Conservation (phyloP, 30 jellyfish, hydroid and myxozoan species). For the Sanderia malayensis region DNA sequence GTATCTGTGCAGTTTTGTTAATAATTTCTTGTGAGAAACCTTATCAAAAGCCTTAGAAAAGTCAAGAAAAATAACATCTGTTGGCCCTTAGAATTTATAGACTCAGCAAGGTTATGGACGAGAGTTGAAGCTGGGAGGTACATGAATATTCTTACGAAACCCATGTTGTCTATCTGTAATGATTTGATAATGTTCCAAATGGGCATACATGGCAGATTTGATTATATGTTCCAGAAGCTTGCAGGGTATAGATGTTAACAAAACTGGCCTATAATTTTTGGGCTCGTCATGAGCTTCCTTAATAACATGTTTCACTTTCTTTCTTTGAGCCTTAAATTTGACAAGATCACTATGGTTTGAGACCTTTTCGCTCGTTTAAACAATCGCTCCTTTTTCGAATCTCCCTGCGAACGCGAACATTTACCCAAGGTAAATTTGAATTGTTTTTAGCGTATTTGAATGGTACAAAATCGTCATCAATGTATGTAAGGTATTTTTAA, state of each 20-base stretch:
- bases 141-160: too few relatives aligned
- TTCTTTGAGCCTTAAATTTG: slow-evolving; percentile 10
- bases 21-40: slow-evolving; percentile 37
- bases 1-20: slow-evolving; percentile 13
- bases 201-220: slow-evolving; percentile 53
- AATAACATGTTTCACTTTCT: slow-evolving; percentile 10
- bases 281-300: slow-evolving; percentile 32
- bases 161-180: slow-evolving; percentile 53
- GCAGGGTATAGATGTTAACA: slow-evolving; percentile 53
- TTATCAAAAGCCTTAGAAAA: slow-evolving; percentile 48
- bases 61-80: slow-evolving; percentile 27
- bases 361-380: slow-evolving; percentile 24
- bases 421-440: slow-evolving; percentile 26
- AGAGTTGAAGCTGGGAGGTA: slow-evolving; percentile 37
- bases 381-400: slow-evolving; percentile 26
- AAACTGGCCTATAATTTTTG: slow-evolving; percentile 40
- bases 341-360: neutral
- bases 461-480: slow-evolving; percentile 21
- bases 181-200: slow-evolving; percentile 22
- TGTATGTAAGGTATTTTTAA: neutral
- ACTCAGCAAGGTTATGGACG: slow-evolving; percentile 21
- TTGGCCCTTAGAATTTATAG: slow-evolving; percentile 34
- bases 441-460: slow-evolving; percentile 3
- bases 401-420: slow-evolving; percentile 12
- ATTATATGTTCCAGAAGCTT: slow-evolving; percentile 46